Conservation (phyloP, 2,888 invertebrate species). For the Scaptomyza polygonia region DNA sequence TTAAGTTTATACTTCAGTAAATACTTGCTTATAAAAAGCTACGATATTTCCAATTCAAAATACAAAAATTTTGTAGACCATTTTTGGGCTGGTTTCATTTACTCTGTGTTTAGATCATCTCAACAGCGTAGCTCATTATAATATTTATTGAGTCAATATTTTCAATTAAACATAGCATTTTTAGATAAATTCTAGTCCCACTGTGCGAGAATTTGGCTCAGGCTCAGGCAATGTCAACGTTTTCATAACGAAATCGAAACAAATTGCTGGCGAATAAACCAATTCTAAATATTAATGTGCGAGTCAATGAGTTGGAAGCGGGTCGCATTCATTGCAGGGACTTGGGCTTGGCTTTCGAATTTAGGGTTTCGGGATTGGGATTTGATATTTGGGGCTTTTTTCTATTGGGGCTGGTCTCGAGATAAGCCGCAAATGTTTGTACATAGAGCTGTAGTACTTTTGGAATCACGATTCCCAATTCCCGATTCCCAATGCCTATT, state of each 20-base stretch:
- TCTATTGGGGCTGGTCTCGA: constrained; percentile 41
- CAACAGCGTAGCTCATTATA: too few relatives aligned
- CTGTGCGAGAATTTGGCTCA: constrained; percentile 20
- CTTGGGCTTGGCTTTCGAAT: constrained; percentile 7
- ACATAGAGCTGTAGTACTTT: constrained; percentile 34
- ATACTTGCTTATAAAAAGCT: too few relatives aligned
- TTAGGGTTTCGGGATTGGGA: constrained; percentile 1
- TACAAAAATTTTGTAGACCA: too few relatives aligned
- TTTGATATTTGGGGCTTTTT: background rate
- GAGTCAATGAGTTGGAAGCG: constrained; percentile 76
- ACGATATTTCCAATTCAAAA: too few relatives aligned
- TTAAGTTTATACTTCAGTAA: background rate
- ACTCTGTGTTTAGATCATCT: too few relatives aligned
- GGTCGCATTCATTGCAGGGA: constrained; percentile 4
- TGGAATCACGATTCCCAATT: background rate
- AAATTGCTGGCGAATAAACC: constrained; percentile 71
- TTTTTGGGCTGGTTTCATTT: too few relatives aligned
- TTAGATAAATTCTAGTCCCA: constrained; percentile 14
- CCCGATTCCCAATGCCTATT: constrained; percentile 29
- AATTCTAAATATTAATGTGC: constrained; percentile 78
- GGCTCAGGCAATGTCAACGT: constrained; percentile 15
- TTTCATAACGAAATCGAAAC: constrained; percentile 65
- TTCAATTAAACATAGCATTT: too few relatives aligned
- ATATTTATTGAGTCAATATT: too few relatives aligned
- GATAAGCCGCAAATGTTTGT: constrained; percentile 50